Conservation (phyloP, 2,888 invertebrate genomes). For the Agrotis exclamationis region DNA sequence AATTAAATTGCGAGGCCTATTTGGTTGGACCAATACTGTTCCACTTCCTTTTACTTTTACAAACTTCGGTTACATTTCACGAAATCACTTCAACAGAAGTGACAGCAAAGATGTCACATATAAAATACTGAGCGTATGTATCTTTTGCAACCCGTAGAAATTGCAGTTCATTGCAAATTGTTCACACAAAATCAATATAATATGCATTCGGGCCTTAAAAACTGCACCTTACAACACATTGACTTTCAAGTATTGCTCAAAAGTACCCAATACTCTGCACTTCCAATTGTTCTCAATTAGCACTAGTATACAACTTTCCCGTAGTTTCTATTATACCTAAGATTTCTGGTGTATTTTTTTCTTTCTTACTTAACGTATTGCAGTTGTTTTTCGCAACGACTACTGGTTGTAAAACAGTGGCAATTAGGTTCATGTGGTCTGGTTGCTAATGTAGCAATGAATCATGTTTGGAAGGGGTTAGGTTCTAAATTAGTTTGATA, state of each 20-base stretch:
- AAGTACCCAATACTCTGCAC: constrained; percentile 6
- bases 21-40: too few species aligned
- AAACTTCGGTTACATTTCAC: too few species aligned
- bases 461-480: constrained; percentile 19
- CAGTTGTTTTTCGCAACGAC: constrained; percentile 38
- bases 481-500: constrained; percentile 19
- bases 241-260: constrained; percentile 12
- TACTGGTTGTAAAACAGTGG: constrained; percentile 42
- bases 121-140: too few species aligned
- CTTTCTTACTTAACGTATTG: constrained; percentile 39
- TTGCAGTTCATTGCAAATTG: background rate
- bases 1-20: too few species aligned
- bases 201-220: constrained; percentile 1
- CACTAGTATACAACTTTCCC: constrained; percentile 12
- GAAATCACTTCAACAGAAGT: too few species aligned
- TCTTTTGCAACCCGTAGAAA: too few species aligned
- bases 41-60: too few species aligned
- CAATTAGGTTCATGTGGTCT: constrained; percentile 55
- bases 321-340: background rate
- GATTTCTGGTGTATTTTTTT: constrained; percentile 30
- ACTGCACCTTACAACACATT: background rate
- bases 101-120: too few species aligned
- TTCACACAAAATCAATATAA: background rate
- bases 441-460: constrained; percentile 41
- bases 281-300: constrained; percentile 39